phyloP scores from a whole-genome alignment of 2,113 vertebrate genomes.

The Scytalopus superciliaris region DNA sequence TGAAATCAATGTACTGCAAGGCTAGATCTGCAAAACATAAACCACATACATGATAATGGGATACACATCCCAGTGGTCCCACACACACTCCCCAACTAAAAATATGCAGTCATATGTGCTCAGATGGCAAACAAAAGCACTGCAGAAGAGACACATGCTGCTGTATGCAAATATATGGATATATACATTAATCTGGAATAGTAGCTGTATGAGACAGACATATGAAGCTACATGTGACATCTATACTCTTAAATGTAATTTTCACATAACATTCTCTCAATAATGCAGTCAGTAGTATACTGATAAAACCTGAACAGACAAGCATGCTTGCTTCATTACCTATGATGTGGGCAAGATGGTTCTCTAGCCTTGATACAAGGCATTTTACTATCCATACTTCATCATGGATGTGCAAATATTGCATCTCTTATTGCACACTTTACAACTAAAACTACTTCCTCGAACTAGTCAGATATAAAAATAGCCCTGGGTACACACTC shows the following conservation, averaged over 20 bases:
- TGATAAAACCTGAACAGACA: neutral
- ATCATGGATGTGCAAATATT: neutral
- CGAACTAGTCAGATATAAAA: neutral
- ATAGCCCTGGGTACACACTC: neutral
- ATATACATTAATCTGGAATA: neutral
- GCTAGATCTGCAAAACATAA: neutral
- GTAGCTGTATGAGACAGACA: neutral
- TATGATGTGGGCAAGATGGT: accelerated
- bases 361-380: neutral
- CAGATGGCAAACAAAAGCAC: neutral
- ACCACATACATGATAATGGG: neutral
- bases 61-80: accelerated
- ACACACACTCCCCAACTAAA: neutral
- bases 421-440: neutral
- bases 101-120: neutral
- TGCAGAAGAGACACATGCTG: neutral
- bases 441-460: neutral
- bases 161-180: neutral
- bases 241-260: neutral
- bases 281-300: neutral
- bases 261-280: neutral
- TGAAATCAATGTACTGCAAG: neutral
- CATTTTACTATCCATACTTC: neutral
- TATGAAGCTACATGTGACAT: accelerated
- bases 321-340: neutral